These are phyloP conservation scores for Dexiosoma caninum DNA, from an alignment of 2,888 invertebrate genomes.

Conservation along the genomic window DNA sequence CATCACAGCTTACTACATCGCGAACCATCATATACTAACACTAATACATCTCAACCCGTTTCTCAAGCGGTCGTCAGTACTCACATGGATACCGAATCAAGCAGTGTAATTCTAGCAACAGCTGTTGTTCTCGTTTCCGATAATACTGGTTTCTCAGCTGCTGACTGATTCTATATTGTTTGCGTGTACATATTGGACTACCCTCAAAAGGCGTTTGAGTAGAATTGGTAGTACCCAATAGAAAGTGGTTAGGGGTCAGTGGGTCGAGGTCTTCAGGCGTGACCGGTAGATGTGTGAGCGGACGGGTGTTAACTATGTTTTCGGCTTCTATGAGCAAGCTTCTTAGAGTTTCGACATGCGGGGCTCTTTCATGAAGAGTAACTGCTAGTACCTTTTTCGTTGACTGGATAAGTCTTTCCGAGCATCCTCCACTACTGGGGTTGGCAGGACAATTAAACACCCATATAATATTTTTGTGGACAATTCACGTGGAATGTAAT, in stretches of 20 bases:
- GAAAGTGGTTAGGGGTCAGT: conserved; percentile 18
- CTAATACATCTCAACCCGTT: too few relatives aligned
- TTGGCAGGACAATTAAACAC: not conserved
- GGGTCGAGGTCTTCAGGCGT: conserved; percentile 10
- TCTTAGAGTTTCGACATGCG: conserved; percentile 33
- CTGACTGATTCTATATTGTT: too few relatives aligned
- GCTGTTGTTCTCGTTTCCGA: too few relatives aligned
- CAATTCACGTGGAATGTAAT: not conserved
- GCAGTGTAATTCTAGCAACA: too few relatives aligned
- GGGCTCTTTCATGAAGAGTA: too few relatives aligned
- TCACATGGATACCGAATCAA: too few relatives aligned
- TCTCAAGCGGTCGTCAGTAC: too few relatives aligned
- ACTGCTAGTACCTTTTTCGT: too few relatives aligned
- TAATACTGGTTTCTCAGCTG: too few relatives aligned
- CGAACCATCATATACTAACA: too few relatives aligned
- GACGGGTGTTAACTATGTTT: not conserved
- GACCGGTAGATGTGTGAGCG: not conserved
- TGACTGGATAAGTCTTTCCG: not conserved
- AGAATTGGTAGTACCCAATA: conserved; percentile 10
- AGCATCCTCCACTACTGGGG: not conserved
- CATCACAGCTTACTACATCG: too few relatives aligned
- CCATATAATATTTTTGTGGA: not conserved
- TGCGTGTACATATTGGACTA: too few relatives aligned
- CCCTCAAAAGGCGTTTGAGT: not conserved
- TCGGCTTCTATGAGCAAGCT: conserved; percentile 4